Evolutionary conservation across 2,888 invertebrate genomes (phyloP).

Genomic region (Laspeyria flexula): DNA sequence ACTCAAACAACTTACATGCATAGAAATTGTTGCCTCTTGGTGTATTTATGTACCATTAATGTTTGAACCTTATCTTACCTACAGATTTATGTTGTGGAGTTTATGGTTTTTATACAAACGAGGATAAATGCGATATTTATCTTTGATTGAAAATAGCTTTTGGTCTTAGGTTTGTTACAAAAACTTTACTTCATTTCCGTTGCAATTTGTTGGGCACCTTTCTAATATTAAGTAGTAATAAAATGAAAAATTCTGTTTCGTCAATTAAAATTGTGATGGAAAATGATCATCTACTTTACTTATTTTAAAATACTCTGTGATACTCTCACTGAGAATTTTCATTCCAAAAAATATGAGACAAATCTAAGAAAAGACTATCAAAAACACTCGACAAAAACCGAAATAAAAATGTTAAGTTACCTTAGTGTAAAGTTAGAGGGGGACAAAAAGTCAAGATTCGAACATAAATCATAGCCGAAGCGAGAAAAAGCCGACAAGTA

Average conservation of each 20-base stretch:
- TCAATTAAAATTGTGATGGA: too few relatives aligned
- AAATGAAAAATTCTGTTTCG: too few relatives aligned
- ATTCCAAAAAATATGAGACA: background rate
- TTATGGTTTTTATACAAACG: background rate
- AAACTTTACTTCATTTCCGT: too few relatives aligned
- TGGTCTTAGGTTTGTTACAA: too few relatives aligned
- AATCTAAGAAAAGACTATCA: background rate
- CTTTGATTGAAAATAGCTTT: too few relatives aligned
- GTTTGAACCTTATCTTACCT: background rate
- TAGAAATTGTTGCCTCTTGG: background rate
- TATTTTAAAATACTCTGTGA: too few relatives aligned
- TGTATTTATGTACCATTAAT: conserved; percentile 10
- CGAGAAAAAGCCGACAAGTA: conserved; percentile 15
- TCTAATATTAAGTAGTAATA: too few relatives aligned
- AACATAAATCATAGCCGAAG: conserved; percentile 25
- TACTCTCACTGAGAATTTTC: too few relatives aligned
- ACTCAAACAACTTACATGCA: conserved; percentile 13
- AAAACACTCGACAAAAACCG: too few relatives aligned
- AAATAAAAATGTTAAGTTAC: background rate
- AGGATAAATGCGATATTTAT: too few relatives aligned
- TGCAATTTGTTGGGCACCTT: too few relatives aligned
- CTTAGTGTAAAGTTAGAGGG: background rate
- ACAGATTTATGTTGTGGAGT: background rate
- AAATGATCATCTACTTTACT: too few relatives aligned
- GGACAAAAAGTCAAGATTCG: conserved; percentile 8